Conservation (phyloP, 2,797 vertebrate genomes). For the Menidia menidia region DNA sequence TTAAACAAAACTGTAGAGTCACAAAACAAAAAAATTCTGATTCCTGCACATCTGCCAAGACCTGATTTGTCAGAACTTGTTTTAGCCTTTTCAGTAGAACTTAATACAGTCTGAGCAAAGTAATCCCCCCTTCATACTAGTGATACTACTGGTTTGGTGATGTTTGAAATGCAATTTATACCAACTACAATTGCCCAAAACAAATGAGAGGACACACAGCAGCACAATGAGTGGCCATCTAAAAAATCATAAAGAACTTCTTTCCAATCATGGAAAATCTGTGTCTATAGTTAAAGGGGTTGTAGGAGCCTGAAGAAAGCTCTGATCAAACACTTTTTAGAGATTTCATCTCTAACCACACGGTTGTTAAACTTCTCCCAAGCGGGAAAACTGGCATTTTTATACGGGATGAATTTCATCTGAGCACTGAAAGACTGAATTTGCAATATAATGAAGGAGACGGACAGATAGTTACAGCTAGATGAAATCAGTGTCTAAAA, state of each 20-base stretch:
- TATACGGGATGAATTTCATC: conserved; percentile 17
- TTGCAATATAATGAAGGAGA: conserved; percentile 6
- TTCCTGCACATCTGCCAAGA: conserved; percentile 5
- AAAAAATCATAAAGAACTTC: no score
- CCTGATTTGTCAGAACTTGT: conserved; percentile 3
- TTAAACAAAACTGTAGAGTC: conserved; percentile 28
- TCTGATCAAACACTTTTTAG: not conserved
- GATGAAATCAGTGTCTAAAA: conserved; percentile 52
- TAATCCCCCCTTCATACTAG: no score
- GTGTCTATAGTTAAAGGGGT: no score
- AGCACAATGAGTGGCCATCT: conserved; percentile 18
- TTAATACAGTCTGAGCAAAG: not conserved
- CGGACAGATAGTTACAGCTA: conserved; percentile 38
- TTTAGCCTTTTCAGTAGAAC: conserved; percentile 17
- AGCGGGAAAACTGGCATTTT: conserved; percentile 15
- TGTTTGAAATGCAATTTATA: not conserved
- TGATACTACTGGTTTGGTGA: no score
- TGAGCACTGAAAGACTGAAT: conserved; percentile 17
- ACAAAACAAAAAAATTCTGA: conserved; percentile 1
- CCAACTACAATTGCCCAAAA: not conserved
- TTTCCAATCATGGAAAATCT: no score
- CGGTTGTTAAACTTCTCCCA: conserved; percentile 23
- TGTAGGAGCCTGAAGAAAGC: no score
- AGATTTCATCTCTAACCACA: conserved; percentile 21
- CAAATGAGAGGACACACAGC: conserved; percentile 21